Conservation (phyloP, 1,140 invertebrate species). For the Atta texana region DNA sequence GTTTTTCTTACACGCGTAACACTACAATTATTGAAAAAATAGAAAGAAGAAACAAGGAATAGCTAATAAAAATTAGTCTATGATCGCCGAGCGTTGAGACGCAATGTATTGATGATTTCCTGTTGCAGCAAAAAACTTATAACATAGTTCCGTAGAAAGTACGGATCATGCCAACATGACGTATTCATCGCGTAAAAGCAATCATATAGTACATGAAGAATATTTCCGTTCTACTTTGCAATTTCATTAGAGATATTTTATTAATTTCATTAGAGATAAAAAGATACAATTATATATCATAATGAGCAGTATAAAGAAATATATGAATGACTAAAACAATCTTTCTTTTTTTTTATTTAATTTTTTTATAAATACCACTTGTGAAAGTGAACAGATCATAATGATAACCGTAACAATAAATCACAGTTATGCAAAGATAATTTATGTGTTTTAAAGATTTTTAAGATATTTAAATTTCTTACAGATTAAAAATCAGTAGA, state of each 20-base stretch:
- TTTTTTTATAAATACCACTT: not conserved
- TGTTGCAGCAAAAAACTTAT: conserved; percentile 17
- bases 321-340: not conserved
- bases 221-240: conserved; percentile 18
- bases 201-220: conserved; percentile 11
- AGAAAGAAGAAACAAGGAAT: not conserved
- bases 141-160: conserved; percentile 52
- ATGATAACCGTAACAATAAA: conserved; percentile 1
- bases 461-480: not conserved
- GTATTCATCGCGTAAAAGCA: conserved; percentile 13
- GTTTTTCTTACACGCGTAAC: conserved; percentile 15
- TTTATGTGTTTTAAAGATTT: not conserved
- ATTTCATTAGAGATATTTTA: not conserved
- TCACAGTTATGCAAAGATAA: not conserved
- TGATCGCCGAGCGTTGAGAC: not conserved
- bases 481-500: not conserved
- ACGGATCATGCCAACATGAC: conserved; percentile 20
- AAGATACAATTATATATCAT: not conserved
- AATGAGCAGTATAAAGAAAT: not conserved
- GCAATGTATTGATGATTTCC: conserved; percentile 5
- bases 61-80: conserved; percentile 31
- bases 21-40: not conserved
- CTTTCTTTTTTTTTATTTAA: not conserved
- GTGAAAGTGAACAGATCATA: not conserved
- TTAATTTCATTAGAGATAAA: conserved; percentile 2